Base-by-base conservation (phyloP, 1,140 invertebrate genomes). In the Bombus vancouverensis region DNA sequence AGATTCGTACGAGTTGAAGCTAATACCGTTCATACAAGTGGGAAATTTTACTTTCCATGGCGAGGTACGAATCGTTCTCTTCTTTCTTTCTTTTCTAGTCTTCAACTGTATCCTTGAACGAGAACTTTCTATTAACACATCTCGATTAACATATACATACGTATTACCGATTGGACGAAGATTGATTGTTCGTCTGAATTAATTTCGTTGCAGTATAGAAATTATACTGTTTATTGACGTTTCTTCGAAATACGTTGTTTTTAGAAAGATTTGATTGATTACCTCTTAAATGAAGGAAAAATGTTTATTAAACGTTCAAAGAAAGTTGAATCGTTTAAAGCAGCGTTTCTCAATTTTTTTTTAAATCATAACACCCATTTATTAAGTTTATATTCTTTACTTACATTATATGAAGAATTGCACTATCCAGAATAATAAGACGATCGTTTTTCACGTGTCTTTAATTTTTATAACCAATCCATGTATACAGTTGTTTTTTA, bases 41-140 rank as follows among this genome's bases (percentile, higher is more conserved):
- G 96, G 96, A 2, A 98, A 98, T 92, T 98, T 98, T 88, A 98
- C 97, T 10, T 97, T 98, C 89, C 92, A 96, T 47, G 98, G 98
- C 65, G 96, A 97, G 94, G 96, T 98, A 53, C 13, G 37, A 71
- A 84, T 53, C 65, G 37, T 59, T 37, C 47, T 3, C 22, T 70
- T 28, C 59, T 90, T 66, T 34, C 53, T 47, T 6, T 44, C 22
- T 42, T 57, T 42, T 15, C 0, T 25, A 25, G 6, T 70, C 5
- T 44, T 6, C 22, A 34, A 18, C 37, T 22, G 1, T 71, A 42
- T 25, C 44, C 73, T 57, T 66, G 53, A 44, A 74, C 57, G 6
- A 74, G 57, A 81, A 62, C 22, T 73, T 62, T 44, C 68, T 73
- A 81, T 25, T 8, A 10, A 59, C 66, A 39, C 47, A 18, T 37